Conservation (phyloP, 2,113 vertebrate species). For the Nothobranchius kuhntae region DNA sequence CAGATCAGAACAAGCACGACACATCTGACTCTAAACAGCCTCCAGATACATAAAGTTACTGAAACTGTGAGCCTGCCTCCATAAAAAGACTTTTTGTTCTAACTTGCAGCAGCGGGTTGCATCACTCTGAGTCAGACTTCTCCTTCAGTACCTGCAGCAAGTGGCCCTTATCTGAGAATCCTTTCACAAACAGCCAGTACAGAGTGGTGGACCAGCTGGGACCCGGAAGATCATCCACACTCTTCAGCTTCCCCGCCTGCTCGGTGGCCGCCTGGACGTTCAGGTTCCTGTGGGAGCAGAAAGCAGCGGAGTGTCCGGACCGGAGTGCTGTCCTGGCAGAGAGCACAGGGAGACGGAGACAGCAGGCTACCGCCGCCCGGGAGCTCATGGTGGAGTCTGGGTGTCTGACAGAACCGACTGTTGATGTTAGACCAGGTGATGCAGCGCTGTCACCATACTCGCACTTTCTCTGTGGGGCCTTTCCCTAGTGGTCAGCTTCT, state of each 20-base stretch:
- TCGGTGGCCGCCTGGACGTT: conserved; percentile 27
- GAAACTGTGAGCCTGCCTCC: neutral
- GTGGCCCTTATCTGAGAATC: conserved; percentile 75
- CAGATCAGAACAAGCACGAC: neutral
- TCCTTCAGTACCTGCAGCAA: conserved; percentile 71
- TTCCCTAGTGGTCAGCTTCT: too few species aligned
- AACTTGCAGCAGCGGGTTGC: neutral
- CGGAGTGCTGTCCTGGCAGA: fast-evolving
- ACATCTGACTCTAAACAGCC: neutral
- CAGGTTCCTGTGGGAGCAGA: neutral
- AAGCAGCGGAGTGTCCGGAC: fast-evolving
- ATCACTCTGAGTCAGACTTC: too few species aligned
- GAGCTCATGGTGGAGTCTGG: too few species aligned
- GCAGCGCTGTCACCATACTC: too few species aligned
- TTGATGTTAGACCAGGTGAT: too few species aligned
- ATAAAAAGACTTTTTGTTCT: neutral
- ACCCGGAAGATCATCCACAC: conserved; percentile 75
- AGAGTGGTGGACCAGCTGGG: conserved; percentile 62
- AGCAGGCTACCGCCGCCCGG: neutral
- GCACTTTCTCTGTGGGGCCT: too few species aligned
- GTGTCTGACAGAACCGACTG: too few species aligned
- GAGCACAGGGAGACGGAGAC: conserved; percentile 11
- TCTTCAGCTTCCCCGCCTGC: conserved; percentile 48
- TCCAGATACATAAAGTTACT: too few species aligned
- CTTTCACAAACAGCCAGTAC: conserved; percentile 77